Evolutionary conservation across 2,797 vertebrate species (phyloP).

Genomic region (Lacerta agilis): DNA sequence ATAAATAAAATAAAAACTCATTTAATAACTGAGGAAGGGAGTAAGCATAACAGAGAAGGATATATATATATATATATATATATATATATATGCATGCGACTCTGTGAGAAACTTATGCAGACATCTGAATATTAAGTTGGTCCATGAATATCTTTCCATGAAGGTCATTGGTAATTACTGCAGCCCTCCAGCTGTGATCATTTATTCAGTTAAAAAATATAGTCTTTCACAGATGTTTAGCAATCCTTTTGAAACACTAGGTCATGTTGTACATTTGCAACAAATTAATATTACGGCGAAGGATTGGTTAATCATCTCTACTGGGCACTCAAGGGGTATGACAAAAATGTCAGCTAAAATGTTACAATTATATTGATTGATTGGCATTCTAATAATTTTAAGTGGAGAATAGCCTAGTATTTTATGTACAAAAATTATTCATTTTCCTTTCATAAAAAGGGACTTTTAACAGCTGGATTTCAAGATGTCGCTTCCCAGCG

Average conservation of each 20-base stretch:
- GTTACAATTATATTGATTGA: constrained; percentile 7
- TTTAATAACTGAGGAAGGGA: not conserved
- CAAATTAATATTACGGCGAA: constrained; percentile 5
- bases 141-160: constrained; percentile 15
- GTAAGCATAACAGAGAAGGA: not conserved
- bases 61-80: no score
- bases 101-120: not conserved
- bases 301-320: constrained; percentile 9
- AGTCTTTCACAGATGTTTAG: constrained; percentile 19
- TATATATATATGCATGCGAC: not conserved
- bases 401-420: not conserved
- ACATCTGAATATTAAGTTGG: not conserved
- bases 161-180: constrained; percentile 4
- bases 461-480: not conserved
- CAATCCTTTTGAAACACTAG: constrained; percentile 18
- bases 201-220: constrained; percentile 27
- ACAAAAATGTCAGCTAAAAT: constrained; percentile 19
- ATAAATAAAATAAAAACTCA: no score
- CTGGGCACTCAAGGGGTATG: not conserved
- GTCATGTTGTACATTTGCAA: constrained; percentile 2
- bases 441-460: not conserved
- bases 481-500: not conserved
- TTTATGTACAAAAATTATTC: not conserved
- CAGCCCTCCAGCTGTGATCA: constrained; percentile 4
- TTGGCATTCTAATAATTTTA: constrained; percentile 2